Conservation (phyloP, 1,140 invertebrate genomes). For the Hycleus cichorii region DNA sequence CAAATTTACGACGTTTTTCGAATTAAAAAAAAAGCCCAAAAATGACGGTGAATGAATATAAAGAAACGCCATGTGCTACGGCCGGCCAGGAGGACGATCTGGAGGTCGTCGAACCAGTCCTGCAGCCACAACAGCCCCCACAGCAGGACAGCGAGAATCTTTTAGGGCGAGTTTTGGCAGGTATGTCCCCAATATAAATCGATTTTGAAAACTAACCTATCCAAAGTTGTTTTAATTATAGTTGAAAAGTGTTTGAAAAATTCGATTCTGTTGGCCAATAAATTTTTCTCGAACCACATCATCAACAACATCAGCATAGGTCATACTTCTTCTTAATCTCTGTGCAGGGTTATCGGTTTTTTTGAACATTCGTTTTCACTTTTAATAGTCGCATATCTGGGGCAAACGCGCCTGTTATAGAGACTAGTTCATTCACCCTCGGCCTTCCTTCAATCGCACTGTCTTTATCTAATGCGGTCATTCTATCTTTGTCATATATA, state of each 20-base stretch:
- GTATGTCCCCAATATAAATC: conserved; percentile 32
- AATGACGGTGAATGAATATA: conserved; percentile 41
- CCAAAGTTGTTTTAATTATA: conserved; percentile 5
- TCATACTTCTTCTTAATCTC: conserved; percentile 9
- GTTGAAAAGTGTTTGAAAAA: conserved; percentile 2
- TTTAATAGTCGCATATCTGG: conserved; percentile 33
- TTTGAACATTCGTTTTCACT: conserved; percentile 31
- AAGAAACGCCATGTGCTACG: conserved; percentile 36
- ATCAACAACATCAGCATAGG: background rate
- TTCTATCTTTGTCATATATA: conserved; percentile 17
- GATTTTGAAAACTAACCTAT: conserved; percentile 8
- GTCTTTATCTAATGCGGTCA: conserved; percentile 17
- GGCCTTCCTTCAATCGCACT: conserved; percentile 30
- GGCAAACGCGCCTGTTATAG: conserved; percentile 26
- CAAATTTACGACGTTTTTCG: too few relatives aligned
- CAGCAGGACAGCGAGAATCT: conserved; percentile 46
- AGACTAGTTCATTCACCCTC: conserved; percentile 40
- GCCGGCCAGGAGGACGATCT: conserved; percentile 28
- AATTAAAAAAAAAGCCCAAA: background rate
- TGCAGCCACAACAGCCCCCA: conserved; percentile 22
- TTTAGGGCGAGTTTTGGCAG: conserved; percentile 50
- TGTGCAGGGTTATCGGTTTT: background rate
- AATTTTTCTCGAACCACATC: background rate
- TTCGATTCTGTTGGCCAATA: conserved; percentile 1
- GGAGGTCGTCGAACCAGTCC: conserved; percentile 26